Evolutionary conservation across 1,140 invertebrate species (phyloP).

Genomic region (Apis laboriosa): DNA sequence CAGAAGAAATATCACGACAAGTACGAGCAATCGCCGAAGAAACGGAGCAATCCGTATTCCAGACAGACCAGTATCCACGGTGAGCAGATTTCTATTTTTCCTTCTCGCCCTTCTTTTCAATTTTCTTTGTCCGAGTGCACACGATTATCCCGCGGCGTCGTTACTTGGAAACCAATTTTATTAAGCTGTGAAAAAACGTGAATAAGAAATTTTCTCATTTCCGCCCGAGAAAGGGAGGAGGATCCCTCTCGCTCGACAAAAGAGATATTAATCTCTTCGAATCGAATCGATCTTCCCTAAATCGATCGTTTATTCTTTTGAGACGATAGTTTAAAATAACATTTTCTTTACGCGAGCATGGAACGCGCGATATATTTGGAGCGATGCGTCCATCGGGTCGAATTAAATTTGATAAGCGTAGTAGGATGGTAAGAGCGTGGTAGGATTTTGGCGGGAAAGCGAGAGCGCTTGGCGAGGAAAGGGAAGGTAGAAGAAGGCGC

Average conservation of each 20-base stretch:
- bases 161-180: background rate
- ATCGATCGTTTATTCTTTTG: background rate
- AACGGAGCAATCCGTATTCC: conserved; percentile 71
- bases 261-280: too few species aligned
- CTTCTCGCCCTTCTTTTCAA: background rate
- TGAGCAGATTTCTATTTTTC: conserved; percentile 47
- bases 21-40: conserved; percentile 69
- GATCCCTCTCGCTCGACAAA: too few species aligned
- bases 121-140: background rate
- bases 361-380: too few species aligned
- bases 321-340: too few species aligned
- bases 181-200: too few species aligned
- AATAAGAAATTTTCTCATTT: too few species aligned
- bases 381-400: too few species aligned
- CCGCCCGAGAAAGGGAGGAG: too few species aligned
- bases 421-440: conserved; percentile 11
- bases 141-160: background rate
- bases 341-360: background rate
- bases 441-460: conserved; percentile 75
- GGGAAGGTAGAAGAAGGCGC: conserved; percentile 53
- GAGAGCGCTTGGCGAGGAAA: conserved; percentile 44
- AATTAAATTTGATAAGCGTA: conserved; percentile 15
- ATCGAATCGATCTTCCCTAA: too few species aligned
- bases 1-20: conserved; percentile 59
- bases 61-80: conserved; percentile 78